Conservation (phyloP, 1,140 invertebrate genomes). For the Sarcophaga bullata region DNA sequence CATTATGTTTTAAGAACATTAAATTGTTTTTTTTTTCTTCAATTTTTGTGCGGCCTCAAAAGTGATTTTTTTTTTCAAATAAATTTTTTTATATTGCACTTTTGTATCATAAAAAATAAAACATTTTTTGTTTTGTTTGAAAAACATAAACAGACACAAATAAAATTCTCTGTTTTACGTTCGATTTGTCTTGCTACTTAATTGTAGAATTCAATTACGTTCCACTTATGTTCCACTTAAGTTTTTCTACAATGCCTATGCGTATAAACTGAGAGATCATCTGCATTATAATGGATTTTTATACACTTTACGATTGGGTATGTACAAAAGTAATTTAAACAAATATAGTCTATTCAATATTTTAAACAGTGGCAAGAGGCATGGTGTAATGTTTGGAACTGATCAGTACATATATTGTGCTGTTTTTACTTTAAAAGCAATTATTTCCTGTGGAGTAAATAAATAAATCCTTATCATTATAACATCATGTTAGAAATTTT, state of each 20-base stretch:
- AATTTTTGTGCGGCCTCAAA: background rate
- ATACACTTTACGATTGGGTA: slow-evolving; percentile 63
- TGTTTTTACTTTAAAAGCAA: background rate
- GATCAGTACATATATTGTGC: too few species aligned
- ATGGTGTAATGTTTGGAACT: too few species aligned
- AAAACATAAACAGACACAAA: background rate
- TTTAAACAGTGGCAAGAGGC: too few species aligned
- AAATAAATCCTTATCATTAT: too few species aligned
- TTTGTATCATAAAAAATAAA: background rate
- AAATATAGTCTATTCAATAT: too few species aligned
- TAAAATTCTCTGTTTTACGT: background rate
- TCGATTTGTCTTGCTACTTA: background rate
- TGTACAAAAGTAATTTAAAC: slow-evolving; percentile 38
- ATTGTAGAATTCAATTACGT: background rate
- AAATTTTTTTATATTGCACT: background rate
- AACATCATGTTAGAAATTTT: too few species aligned
- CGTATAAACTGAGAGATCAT: background rate
- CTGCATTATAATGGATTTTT: slow-evolving; percentile 56
- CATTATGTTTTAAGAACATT: slow-evolving; percentile 3
- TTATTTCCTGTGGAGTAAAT: background rate
- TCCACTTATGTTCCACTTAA: slow-evolving; percentile 21
- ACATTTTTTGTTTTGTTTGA: background rate
- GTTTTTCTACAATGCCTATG: background rate
- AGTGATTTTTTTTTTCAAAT: background rate
- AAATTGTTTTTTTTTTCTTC: background rate